Evolutionary conservation across 2,797 vertebrate species (phyloP), one percentile per base, ranked within the genome.

Genomic region (Acestrorhynchus altus): DNA sequence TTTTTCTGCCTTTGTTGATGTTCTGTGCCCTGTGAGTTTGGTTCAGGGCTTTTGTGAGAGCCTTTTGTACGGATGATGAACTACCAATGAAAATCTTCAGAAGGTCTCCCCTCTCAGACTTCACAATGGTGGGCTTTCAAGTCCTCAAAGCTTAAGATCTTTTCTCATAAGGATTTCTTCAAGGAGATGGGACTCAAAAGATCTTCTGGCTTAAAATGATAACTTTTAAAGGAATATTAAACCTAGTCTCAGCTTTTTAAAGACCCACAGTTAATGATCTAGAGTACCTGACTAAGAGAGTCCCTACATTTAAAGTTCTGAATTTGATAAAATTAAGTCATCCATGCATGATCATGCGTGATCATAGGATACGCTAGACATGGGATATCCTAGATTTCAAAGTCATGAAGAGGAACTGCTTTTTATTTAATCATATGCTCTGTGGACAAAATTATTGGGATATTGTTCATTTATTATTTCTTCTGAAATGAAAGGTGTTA

Each of bases 51-150:
- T 56, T 59, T 59, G 22, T 18, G 1, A 39, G 28, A 39, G 28
- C 31, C 31, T 61, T 61, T 61, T 10, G 8, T 20, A 9, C 39
- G 16, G 15, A 60, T 60, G 31, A 39, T 61, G 57, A 31, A 59
- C 31, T 61, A 61, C 31, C n/a, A 39, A 61, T n/a, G 8, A 35
- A 1, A 61, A 39, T 61, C 31, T 61, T 39, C 59, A 9, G 31
- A 24, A 65, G n/a, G 12, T 22, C 40, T 65, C n/a, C 22, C 40
- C 39, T 44, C 60, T 64, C 35, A 61, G 15, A 40, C 35, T 63
- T 63, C 18, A 63, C 61, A 64, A 13, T 24, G 39, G 20, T 65
- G 39, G 63, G 20, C 10, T 18, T 42, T 61, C 40, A 64, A 64
- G 35, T 24, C 63, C 18, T 6, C 10, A 64, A 64, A 64, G 61